These are phyloP conservation scores for Desoria tigrina DNA, from an alignment of 2,888 invertebrate species.

Conservation along the genomic window DNA sequence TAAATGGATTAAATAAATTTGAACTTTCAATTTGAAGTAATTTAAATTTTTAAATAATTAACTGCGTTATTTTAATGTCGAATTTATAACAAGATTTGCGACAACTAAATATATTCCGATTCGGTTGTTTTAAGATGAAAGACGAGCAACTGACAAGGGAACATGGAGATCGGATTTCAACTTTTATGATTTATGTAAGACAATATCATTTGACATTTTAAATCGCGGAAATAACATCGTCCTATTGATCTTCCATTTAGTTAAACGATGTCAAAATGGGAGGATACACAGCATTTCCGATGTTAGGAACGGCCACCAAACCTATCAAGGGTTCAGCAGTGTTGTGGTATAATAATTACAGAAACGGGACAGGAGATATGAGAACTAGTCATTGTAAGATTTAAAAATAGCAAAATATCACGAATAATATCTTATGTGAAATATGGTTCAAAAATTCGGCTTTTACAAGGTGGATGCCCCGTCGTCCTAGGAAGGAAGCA, in stretches of 20 bases:
- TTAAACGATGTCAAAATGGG: constrained; percentile 24
- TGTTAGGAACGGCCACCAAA: constrained; percentile 26
- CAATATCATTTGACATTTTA: background rate
- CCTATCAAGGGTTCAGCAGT: constrained; percentile 43
- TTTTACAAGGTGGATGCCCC: too few relatives aligned
- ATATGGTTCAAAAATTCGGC: background rate
- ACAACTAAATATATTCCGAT: too few relatives aligned
- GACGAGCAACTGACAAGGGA: background rate
- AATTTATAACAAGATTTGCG: too few relatives aligned
- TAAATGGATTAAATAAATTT: too few relatives aligned
- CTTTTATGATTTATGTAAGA: constrained; percentile 27
- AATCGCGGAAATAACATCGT: too few relatives aligned
- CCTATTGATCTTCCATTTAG: too few relatives aligned
- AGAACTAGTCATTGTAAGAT: too few relatives aligned
- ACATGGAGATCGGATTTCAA: constrained; percentile 30
- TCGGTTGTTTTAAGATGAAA: too few relatives aligned
- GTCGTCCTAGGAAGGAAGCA: too few relatives aligned
- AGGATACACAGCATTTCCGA: constrained; percentile 34
- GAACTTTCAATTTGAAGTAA: too few relatives aligned
- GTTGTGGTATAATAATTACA: constrained; percentile 45
- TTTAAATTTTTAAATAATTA: too few relatives aligned
- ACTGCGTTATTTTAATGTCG: too few relatives aligned
- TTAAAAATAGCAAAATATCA: background rate
- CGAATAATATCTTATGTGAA: background rate
- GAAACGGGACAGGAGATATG: constrained; percentile 32